Evolutionary conservation across 2,113 vertebrate genomes (phyloP), one percentile per base, ranked within the genome.

Genomic region (Siniperca knerii): DNA sequence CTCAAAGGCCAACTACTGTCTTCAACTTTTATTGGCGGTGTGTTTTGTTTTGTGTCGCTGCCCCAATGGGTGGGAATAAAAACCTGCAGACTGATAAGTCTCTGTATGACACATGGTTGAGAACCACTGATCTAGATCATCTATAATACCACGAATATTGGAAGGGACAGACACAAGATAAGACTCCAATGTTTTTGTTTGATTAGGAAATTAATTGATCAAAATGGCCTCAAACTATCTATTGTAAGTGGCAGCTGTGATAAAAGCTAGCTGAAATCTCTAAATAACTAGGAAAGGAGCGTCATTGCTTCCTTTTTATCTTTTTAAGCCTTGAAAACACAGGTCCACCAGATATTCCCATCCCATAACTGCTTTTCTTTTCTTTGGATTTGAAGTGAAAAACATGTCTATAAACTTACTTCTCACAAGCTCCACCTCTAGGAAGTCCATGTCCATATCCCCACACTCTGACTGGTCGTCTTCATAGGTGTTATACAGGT

Each of bases 371-470:
- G 25, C 25, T 25, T 25, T 25, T 25, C 25, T 25, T 25, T 25
- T 25, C 25, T 25, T 25, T 25, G 25, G 25, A 25, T 52, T n/a
- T 62, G 42, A 75, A 48, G 8, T 0, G 20, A 2, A 35, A 76
- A 64, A 23, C 54, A 18, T 8, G 15, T 23, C 20, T 78, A 6
- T 58, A 16, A 75, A 88, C 92, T 78, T 75, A 95, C 98, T 98
- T 46, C 98, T 96, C 44, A 97, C 96, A 8, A 99, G 96, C 90
- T 97, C 97, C 90, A 96, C 94, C 8, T 97, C 96, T 0, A 97
- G 95, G 88, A 96, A 98, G 86, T 97, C 97, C 91, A 98, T 89
- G 69, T 92, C 89, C 78, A 97, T 96, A 64, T 97, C 97, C 0
- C 89, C 93, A 0, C 92, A 95, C 79, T 97, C 97, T 0, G 97